A percentile compares a stretch with the other conserved stretches of the same genome.
Conservation (phyloP, 2,888 invertebrate genomes). For the Itoplectis maculator region DNA sequence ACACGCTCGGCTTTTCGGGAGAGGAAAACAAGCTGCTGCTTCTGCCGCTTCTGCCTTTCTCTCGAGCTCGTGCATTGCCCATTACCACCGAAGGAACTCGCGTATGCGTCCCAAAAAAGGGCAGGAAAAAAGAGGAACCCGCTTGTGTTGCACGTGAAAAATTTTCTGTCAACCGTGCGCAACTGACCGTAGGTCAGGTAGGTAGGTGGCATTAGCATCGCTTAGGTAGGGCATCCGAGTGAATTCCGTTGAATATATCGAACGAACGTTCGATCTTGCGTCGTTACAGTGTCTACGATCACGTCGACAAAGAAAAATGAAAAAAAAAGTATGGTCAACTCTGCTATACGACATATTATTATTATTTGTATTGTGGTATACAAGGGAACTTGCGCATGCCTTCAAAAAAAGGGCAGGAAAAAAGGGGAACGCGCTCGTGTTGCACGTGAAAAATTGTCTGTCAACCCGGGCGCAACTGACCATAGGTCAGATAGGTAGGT, state of each 20-base stretch:
- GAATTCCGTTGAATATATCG: too few relatives aligned
- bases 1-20: conserved; percentile 43
- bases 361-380: too few relatives aligned
- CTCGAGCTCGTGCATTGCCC: conserved; percentile 33
- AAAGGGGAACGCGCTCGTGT: background rate
- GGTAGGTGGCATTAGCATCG: too few relatives aligned
- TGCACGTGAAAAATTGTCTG: background rate
- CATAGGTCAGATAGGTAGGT: too few relatives aligned
- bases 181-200: too few relatives aligned
- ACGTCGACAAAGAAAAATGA: too few relatives aligned
- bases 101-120: background rate
- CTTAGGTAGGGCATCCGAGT: too few relatives aligned
- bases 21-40: conserved; percentile 34
- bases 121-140: background rate
- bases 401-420: conserved; percentile 2
- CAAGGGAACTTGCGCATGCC: conserved; percentile 22
- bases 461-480: background rate
- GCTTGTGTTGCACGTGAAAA: background rate
- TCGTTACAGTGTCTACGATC: too few relatives aligned
- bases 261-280: too few relatives aligned
- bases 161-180: background rate
- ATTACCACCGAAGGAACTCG: conserved; percentile 36
- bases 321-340: too few relatives aligned
- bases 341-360: too few relatives aligned
- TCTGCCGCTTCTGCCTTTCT: background rate